Evolutionary conservation across 2,113 vertebrate species (phyloP), one percentile per base, ranked within the genome.

Genomic region (Genyomyrus donnyi): DNA sequence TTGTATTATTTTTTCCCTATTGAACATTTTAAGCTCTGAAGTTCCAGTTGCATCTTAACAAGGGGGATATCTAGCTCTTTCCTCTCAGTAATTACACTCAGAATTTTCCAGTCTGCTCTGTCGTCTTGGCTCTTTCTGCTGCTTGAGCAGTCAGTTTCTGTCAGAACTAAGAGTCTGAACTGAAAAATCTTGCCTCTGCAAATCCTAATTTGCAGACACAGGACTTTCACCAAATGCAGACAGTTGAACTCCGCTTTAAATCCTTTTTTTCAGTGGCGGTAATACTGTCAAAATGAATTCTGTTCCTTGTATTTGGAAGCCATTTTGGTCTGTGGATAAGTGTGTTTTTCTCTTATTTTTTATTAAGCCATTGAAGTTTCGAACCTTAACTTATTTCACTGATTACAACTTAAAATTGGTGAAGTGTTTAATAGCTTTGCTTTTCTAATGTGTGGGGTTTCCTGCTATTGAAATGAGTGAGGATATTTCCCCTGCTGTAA

Each of bases 401-500:
- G 39, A 84, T 48, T 84, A 84, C 42, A 84, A 10, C 77, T 83
- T 83, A 5, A 42, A 83, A 85, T 46, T 19, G 35, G 3, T 84
- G 2, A 85, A 90, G 50, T 27, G 70, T 90, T 1, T n/a, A 92
- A 85, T n/a, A 39, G 87, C 89, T 87, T n/a, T 91, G 90, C 91
- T 88, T 56, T 91, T 90, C 90, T 93, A 93, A 94, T 93, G n/a
- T 93, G 92, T 92, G 93, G 92, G 90, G 93, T 93, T 93, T 77
- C 35, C 42, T 77, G 70, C 93, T 86, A 93, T 92, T 85, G 15
- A 42, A 45, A 35, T 77, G 31, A 13, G 5, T 42, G 74, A 39
- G 74, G 8, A 21, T 85, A 90, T 92, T 93, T 89, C 89, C 91
- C 88, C 90, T 91, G 50, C 89, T 58, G 66, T 31, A 90, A 91